Evolutionary conservation across 2,888 invertebrate species (phyloP).

Genomic region (Minunthozetes semirufus): DNA sequence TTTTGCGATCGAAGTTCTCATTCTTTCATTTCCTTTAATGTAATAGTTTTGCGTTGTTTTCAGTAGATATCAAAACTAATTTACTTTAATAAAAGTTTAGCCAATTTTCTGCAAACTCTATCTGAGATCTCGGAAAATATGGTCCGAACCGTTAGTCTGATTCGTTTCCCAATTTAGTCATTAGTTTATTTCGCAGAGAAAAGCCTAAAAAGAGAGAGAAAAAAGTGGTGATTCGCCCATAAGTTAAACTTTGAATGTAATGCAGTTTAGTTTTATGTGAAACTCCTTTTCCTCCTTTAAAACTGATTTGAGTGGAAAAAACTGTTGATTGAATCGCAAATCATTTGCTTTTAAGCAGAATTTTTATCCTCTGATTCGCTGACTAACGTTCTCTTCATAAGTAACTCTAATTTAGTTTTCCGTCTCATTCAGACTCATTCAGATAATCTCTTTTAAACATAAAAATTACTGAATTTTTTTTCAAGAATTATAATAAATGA

Average conservation of each 20-base stretch:
- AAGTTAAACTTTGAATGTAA: not conserved
- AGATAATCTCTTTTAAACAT: too few relatives aligned
- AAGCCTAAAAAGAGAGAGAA: not conserved
- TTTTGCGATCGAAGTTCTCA: not conserved
- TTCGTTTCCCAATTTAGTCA: not conserved
- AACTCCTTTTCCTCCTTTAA: not conserved
- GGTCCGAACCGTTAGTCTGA: not conserved
- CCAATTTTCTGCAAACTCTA: not conserved
- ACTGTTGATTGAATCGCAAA: not conserved
- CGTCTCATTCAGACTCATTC: too few relatives aligned
- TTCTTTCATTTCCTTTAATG: not conserved
- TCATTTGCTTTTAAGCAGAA: not conserved
- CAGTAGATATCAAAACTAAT: slow-evolving; percentile 1
- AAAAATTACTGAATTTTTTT: too few relatives aligned
- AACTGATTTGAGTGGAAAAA: not conserved
- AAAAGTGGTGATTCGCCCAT: not conserved
- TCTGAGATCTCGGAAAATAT: not conserved
- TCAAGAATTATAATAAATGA: too few relatives aligned
- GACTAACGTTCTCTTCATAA: not conserved
- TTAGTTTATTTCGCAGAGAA: not conserved
- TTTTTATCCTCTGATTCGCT: not conserved
- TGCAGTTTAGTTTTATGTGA: not conserved
- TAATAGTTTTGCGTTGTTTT: not conserved
- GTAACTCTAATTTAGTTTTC: not conserved
- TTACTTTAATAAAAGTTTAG: slow-evolving; percentile 8